Evolutionary conservation across 2,113 vertebrate genomes (phyloP).

Genomic region (Stegostoma tigrinum): DNA sequence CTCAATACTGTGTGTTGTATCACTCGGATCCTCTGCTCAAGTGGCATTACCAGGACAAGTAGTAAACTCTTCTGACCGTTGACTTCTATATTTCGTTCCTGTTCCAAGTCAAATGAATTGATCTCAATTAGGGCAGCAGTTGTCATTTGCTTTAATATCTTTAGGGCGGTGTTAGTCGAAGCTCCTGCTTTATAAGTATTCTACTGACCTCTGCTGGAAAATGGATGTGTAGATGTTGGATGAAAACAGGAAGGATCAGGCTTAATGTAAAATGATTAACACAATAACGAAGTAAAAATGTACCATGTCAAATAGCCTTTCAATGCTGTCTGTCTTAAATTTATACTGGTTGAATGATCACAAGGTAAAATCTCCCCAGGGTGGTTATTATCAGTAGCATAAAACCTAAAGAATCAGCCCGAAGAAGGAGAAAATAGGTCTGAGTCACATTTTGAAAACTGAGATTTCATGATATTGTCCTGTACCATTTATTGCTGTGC

Average conservation of each 20-base stretch:
- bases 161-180: not conserved
- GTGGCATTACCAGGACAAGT: not conserved
- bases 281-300: not conserved
- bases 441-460: conserved; percentile 5
- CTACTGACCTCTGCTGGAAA: not conserved
- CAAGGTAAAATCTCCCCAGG: not conserved
- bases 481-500: not conserved
- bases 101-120: not conserved
- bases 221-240: not conserved
- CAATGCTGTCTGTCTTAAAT: not conserved
- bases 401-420: not conserved
- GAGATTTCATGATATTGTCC: not conserved
- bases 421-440: not conserved
- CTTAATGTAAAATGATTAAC: not conserved
- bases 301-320: not conserved
- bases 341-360: not conserved
- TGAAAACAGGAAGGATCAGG: not conserved
- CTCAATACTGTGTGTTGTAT: not conserved
- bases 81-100: not conserved
- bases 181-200: not conserved
- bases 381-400: not conserved
- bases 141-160: not conserved
- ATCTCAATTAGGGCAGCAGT: not conserved
- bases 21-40: not conserved
- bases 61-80: not conserved